A percentile compares a stretch with the other conserved stretches of the same genome.
Evolutionary conservation across 2,113 vertebrate species (phyloP).

Genomic region (Eonycteris spelaea): DNA sequence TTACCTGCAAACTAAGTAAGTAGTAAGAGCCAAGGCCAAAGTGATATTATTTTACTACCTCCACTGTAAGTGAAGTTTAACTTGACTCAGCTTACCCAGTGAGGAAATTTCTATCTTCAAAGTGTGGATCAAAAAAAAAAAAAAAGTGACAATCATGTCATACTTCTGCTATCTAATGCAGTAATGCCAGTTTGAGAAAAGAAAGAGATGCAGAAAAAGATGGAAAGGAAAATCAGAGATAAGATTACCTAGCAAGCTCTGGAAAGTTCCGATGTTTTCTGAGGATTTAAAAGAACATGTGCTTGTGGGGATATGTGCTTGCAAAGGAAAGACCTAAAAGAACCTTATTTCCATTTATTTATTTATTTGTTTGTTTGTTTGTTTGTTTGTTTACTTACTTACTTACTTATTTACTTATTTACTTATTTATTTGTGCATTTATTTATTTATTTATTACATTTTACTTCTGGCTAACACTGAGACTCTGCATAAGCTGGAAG

Average conservation of each 20-base stretch:
- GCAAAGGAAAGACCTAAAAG: background rate
- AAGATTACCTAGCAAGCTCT: background rate
- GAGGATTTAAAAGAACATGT: background rate
- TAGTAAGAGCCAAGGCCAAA: background rate
- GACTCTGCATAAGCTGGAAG: background rate
- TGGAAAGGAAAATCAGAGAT: background rate
- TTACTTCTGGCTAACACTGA: background rate
- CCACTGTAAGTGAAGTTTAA: background rate
- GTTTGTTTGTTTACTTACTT: no score
- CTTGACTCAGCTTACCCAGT: background rate
- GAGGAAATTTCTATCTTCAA: background rate
- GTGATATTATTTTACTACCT: background rate
- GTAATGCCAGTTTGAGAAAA: background rate
- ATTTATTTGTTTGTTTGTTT: no score
- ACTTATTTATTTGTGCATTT: no score
- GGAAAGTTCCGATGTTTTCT: background rate
- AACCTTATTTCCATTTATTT: no score
- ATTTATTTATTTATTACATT: background rate
- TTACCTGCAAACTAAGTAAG: background rate
- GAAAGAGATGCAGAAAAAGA: background rate
- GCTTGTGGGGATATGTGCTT: background rate
- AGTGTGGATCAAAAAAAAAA: background rate
- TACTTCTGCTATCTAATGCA: background rate
- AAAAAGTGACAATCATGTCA: background rate
- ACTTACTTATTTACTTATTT: no score